phyloP scores from a whole-genome alignment of 2,888 invertebrate species.

The Leptodirus hochenwartii region DNA sequence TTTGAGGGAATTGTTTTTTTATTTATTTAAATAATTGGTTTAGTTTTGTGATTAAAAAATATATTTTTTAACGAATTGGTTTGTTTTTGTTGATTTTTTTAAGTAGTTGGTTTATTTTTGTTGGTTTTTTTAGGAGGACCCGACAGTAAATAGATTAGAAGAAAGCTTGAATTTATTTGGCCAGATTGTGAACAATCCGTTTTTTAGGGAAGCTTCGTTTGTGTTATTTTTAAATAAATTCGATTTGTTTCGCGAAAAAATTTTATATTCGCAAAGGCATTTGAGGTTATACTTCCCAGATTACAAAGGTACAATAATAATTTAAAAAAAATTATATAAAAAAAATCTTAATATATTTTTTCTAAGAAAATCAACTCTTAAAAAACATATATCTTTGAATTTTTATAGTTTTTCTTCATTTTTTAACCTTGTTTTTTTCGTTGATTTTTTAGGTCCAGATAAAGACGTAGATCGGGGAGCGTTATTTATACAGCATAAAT shows the following conservation, averaged over 20 bases:
- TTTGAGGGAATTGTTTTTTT: too few relatives aligned
- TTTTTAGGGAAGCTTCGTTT: conserved; percentile 41
- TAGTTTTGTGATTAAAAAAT: too few relatives aligned
- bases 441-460: conserved; percentile 31
- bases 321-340: too few relatives aligned
- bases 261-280: conserved; percentile 40
- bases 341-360: conserved; percentile 7
- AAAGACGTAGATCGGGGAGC: conserved; percentile 42
- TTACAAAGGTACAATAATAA: conserved; percentile 28
- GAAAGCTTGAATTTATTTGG: conserved; percentile 44
- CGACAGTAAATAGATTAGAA: conserved; percentile 38
- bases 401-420: conserved; percentile 7
- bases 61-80: conserved; percentile 4
- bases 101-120: conserved; percentile 6
- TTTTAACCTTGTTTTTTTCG: conserved; percentile 4
- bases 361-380: too few relatives aligned
- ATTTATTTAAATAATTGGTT: conserved; percentile 2
- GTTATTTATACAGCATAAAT: conserved; percentile 41
- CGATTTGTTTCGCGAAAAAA: conserved; percentile 45
- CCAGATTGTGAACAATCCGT: conserved; percentile 44
- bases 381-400: too few relatives aligned
- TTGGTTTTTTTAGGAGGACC: conserved; percentile 32
- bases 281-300: conserved; percentile 39
- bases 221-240: conserved; percentile 46
- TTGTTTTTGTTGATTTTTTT: too few relatives aligned